Evolutionary conservation across 2,113 vertebrate species (phyloP), one percentile per base, ranked within the genome.

Genomic region (Cryptomyrus ogoouensis): DNA sequence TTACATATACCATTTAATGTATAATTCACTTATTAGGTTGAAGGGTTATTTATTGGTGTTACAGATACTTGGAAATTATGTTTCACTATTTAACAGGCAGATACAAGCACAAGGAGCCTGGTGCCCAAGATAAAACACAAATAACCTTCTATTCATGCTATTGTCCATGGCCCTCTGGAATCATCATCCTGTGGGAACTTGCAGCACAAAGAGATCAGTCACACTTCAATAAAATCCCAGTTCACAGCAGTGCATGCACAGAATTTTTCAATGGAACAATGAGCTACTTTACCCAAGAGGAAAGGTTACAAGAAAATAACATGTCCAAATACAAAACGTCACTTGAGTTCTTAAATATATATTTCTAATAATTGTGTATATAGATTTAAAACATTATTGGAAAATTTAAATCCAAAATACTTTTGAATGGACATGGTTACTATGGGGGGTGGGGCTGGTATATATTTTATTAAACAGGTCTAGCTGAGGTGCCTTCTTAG

Each of bases 151-250:
- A 21, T 88, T 62, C 87, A 46, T 24, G 53, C 49, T n/a, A 52
- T 87, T 31, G 47, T 87, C 19, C 39, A 56, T 88, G 89, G 62
- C 21, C 84, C 88, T 90, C 44, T 87, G 89, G 90, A 91, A 83
- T 92, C 91, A 92, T 88, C 90, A 90, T 91, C 90, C 90, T 87
- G 89, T 90, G 90, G 90, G 87, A 90, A 87, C 83, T n/a, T 19
- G 53, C 53, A n/a, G 83, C 80, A 93, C 92, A 92, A 93, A 92
- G 92, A 90, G 56, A 89, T 92, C 90, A 90, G 89, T 93, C 90
- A 92, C 90, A 89, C 85, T 62, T 53, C 50, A 50, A 70, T 83
- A 86, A 80, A 88, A 90, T 89, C 88, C 50, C 53, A 52, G 90
- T 91, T 85, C 91, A 91, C 90, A 58, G 89, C 89, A 74, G 87